Evolutionary conservation across 2,888 invertebrate species (phyloP), one percentile per base, ranked within the genome.

Genomic region (Ametastegia equiseti): DNA sequence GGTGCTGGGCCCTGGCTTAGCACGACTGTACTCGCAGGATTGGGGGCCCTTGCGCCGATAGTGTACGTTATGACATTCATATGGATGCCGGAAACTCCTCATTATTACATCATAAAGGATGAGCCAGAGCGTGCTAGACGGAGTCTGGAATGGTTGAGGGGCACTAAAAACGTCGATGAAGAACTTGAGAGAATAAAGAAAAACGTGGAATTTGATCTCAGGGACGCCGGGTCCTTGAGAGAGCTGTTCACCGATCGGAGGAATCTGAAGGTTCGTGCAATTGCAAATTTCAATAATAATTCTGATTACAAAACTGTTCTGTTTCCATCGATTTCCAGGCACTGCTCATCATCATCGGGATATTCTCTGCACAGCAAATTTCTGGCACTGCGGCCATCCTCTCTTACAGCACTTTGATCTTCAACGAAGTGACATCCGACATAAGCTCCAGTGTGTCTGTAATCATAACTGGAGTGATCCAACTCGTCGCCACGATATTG

Each of bases 201-300:
- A 5, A 89, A 88, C 80, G 90, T 91, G 0, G 82, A 86, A 15
- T 82, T 89, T 11, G 90, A 91, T 81, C 88, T 89, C 82, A 87
- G 87, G 4, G 89, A 90, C 83, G 83, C 85, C 5, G 83, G 81
- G 39, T 80, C 80, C 11, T 15, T 83, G 36, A 81, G 69, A 54
- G 83, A 83, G 67, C 19, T 83, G 13, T 80, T 60, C 33, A 39
- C 78, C n/a, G 45, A 71, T 19, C 54, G 54, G 15, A 75, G 65
- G 13, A 81, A 83, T 30, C 36, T 50, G 45, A 80, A 80, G 36
- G 83, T 80, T 42, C 33, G 78, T 73, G n/a, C n/a, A n/a, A n/a
- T n/a, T n/a, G n/a, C n/a, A 15, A 54, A 19, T 5, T 75, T 19
- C 36, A 1, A 5, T 60, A 30, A 19, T 19, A 54, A 19, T 23